These are phyloP conservation scores for Odontamblyopus lacepedii DNA, from an alignment of 2,797 vertebrate species.

Conservation along the genomic window DNA sequence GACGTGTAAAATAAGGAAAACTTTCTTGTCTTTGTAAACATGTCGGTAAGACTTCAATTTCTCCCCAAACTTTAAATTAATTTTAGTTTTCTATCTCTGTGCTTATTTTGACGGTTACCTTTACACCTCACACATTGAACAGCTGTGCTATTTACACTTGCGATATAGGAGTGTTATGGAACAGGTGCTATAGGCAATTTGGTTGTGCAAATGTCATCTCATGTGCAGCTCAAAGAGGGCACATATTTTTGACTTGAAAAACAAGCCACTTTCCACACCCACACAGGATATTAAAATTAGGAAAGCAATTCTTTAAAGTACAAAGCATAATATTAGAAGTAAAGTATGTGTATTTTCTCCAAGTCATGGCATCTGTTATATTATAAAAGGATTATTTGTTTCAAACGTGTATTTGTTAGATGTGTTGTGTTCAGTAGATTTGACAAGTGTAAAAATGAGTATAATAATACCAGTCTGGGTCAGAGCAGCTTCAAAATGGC, in stretches of 20 bases:
- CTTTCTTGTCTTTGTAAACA: not conserved
- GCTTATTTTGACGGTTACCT: conserved; percentile 1
- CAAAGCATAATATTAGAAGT: too few relatives aligned
- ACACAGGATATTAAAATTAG: not conserved
- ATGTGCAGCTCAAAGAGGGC: not conserved
- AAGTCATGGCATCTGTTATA: too few relatives aligned
- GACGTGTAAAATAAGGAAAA: too few relatives aligned
- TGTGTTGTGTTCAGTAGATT: too few relatives aligned
- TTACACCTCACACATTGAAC: not conserved
- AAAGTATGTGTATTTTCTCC: too few relatives aligned
- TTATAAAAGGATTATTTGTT: too few relatives aligned
- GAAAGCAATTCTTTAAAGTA: too few relatives aligned
- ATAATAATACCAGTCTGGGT: too few relatives aligned
- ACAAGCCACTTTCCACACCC: too few relatives aligned
- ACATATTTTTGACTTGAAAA: not conserved
- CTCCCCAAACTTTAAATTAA: not conserved
- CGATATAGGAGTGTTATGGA: not conserved
- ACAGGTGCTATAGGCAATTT: not conserved
- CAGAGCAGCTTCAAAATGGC: too few relatives aligned
- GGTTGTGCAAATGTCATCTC: conserved; percentile 3
- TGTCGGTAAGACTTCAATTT: not conserved
- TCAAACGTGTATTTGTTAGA: too few relatives aligned
- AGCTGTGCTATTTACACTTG: conserved; percentile 7
- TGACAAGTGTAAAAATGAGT: too few relatives aligned
- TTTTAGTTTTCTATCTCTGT: not conserved